Conservation (phyloP, 2,888 invertebrate genomes). For the Lasioglossum vierecki region DNA sequence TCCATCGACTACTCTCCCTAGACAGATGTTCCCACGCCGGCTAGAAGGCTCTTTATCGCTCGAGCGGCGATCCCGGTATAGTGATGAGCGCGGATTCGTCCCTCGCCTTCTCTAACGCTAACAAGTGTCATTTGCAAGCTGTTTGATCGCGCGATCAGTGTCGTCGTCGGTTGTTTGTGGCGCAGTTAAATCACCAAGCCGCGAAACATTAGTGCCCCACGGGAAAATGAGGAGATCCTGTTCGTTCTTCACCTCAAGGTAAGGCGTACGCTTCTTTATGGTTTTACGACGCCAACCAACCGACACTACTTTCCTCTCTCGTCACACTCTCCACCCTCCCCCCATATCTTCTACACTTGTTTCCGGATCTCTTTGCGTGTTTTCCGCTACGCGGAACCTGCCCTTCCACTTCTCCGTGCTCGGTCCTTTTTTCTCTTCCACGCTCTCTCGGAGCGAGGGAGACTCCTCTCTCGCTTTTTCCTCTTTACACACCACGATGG, state of each 20-base stretch:
- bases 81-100: slow-evolving; percentile 17
- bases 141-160: slow-evolving; percentile 61
- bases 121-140: slow-evolving; percentile 45
- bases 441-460: neutral
- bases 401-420: neutral
- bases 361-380: neutral
- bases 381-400: neutral
- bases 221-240: slow-evolving; percentile 82
- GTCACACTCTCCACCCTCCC: too few species aligned
- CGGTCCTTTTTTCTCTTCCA: neutral
- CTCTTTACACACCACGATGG: slow-evolving; percentile 36
- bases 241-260: slow-evolving; percentile 82
- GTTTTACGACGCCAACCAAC: slow-evolving; percentile 3
- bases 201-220: slow-evolving; percentile 82
- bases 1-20: neutral
- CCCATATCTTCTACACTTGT: neutral
- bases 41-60: slow-evolving; percentile 7
- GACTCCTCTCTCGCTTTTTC: neutral
- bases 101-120: slow-evolving; percentile 40
- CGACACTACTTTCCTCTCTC: neutral
- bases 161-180: slow-evolving; percentile 43
- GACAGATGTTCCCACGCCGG: slow-evolving; percentile 32
- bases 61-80: slow-evolving; percentile 24
- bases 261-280: slow-evolving; percentile 59
- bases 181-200: slow-evolving; percentile 68